Percentiles rank a stretch among this genome's conserved stretches.
Conservation (phyloP, 2,797 vertebrate genomes). For the Podarcis lilfordi region DNA sequence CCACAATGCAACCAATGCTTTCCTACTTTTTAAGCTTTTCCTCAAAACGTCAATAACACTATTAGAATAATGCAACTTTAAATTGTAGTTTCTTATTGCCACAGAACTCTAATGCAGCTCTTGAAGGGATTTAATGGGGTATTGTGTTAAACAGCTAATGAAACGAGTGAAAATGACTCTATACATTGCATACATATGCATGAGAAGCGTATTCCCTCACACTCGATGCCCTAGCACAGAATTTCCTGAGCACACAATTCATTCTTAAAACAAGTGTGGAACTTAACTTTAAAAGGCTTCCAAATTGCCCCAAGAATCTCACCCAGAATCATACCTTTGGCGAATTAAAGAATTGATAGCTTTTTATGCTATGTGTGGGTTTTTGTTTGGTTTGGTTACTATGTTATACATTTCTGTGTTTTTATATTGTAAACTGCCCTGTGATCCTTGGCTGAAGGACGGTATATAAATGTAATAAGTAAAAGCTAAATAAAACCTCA, state of each 20-base stretch:
- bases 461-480: too few relatives aligned
- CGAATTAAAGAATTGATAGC: too few relatives aligned
- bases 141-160: conserved; percentile 36
- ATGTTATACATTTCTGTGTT: too few relatives aligned
- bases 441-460: neutral
- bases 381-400: too few relatives aligned
- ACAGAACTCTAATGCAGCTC: conserved; percentile 29
- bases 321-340: neutral
- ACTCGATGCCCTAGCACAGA: neutral
- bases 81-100: conserved; percentile 44
- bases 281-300: neutral
- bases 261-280: conserved; percentile 5
- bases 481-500: too few relatives aligned
- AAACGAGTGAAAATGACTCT: conserved; percentile 38
- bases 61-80: conserved; percentile 20
- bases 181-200: conserved; percentile 37
- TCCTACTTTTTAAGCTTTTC: conserved; percentile 18
- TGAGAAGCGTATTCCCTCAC: conserved; percentile 17
- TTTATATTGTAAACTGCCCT: too few relatives aligned
- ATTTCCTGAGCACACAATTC: conserved; percentile 17
- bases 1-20: neutral
- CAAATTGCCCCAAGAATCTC: neutral
- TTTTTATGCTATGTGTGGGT: too few relatives aligned
- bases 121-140: conserved; percentile 34
- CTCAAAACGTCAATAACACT: conserved; percentile 15